Percentiles rank a stretch among this genome's conserved stretches.
Evolutionary conservation across 1,140 invertebrate genomes (phyloP).

Genomic region (Andricus grossulariae): DNA sequence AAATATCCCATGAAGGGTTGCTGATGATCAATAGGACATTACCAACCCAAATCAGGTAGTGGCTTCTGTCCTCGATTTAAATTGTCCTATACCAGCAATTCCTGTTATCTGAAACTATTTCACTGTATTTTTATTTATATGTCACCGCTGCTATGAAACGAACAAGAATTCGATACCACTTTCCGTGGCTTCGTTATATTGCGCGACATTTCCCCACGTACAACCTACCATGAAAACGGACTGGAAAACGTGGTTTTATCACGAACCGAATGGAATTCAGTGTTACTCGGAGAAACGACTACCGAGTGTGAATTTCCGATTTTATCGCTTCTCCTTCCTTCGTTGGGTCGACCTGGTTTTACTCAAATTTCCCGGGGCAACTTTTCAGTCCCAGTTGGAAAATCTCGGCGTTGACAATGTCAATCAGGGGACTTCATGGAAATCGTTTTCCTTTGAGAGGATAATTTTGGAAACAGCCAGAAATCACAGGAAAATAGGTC

Average conservation of each 20-base stretch:
- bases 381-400: background rate
- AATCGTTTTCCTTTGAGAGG: background rate
- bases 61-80: background rate
- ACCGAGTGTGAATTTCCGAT: slow-evolving; percentile 17
- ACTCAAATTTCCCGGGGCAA: background rate
- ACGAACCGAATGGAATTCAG: slow-evolving; percentile 44
- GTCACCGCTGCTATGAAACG: slow-evolving; percentile 6
- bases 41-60: no score
- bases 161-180: slow-evolving; percentile 43
- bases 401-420: background rate
- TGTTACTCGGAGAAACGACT: slow-evolving; percentile 43
- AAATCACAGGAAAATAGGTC: no score
- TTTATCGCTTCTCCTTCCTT: slow-evolving; percentile 4
- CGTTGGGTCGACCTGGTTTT: slow-evolving; percentile 19
- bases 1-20: no score
- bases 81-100: background rate
- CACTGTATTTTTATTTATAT: background rate
- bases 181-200: slow-evolving; percentile 48
- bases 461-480: no score
- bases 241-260: slow-evolving; percentile 49
- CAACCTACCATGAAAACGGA: slow-evolving; percentile 35
- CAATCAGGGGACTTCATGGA: background rate
- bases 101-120: background rate
- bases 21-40: no score
- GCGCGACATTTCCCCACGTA: slow-evolving; percentile 40